Evolutionary conservation across 2,888 invertebrate genomes (phyloP).

Genomic region (Rhagonycha fulva): DNA sequence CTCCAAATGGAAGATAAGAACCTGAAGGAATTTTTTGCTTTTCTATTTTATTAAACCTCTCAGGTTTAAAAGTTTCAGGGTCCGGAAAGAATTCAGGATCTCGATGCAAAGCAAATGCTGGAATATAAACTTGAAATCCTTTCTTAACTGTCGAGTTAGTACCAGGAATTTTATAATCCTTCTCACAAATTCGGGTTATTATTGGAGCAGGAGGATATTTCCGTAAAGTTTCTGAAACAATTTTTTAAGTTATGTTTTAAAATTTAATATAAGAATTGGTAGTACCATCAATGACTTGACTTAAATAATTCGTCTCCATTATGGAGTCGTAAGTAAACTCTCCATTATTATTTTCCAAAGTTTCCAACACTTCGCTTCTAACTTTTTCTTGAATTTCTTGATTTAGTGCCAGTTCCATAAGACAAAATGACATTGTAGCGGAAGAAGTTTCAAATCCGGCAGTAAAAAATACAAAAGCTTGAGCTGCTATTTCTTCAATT

Average conservation of each 20-base stretch:
- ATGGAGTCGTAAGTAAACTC: constrained; percentile 56
- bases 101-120: constrained; percentile 40
- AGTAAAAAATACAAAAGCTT: constrained; percentile 41
- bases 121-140: constrained; percentile 34
- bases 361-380: constrained; percentile 51
- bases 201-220: constrained; percentile 43
- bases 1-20: neutral
- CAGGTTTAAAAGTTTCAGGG: constrained; percentile 65
- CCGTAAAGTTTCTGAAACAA: constrained; percentile 41
- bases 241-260: neutral
- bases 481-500: constrained; percentile 34
- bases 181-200: constrained; percentile 35
- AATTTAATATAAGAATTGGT: too few species aligned
- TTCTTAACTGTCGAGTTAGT: constrained; percentile 37
- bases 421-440: constrained; percentile 52
- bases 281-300: constrained; percentile 52
- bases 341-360: constrained; percentile 49
- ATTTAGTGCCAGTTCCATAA: constrained; percentile 58
- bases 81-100: constrained; percentile 41
- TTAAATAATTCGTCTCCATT: constrained; percentile 56
- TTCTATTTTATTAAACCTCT: constrained; percentile 58
- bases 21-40: neutral
- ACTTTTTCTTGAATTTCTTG: constrained; percentile 53
- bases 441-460: constrained; percentile 53
- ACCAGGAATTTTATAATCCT: constrained; percentile 41